Percentiles rank a stretch among this genome's conserved stretches.
These are phyloP conservation scores for Acleris laterana DNA, from an alignment of 2,888 invertebrate species.

Conservation along the genomic window DNA sequence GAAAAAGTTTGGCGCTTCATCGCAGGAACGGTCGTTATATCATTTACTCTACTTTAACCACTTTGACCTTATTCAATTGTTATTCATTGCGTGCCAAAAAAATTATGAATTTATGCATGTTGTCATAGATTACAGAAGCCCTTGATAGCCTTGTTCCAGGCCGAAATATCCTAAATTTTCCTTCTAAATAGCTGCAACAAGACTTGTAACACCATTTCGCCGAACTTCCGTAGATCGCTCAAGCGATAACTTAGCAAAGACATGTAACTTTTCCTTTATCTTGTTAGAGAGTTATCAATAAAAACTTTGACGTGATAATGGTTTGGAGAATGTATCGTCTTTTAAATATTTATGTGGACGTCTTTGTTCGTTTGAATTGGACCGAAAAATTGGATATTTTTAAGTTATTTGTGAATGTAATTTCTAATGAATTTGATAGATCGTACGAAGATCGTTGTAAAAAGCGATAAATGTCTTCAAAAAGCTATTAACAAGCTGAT, in stretches of 20 bases:
- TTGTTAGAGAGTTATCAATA: constrained; percentile 34
- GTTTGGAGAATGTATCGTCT: constrained; percentile 1
- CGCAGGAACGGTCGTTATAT: constrained; percentile 16
- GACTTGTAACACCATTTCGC: constrained; percentile 2
- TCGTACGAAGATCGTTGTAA: too few relatives aligned
- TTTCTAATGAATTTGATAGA: too few relatives aligned
- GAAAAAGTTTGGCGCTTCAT: constrained; percentile 29
- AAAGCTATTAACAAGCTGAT: too few relatives aligned
- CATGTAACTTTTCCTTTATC: constrained; percentile 17
- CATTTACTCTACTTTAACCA: constrained; percentile 5
- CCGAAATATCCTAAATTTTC: not conserved
- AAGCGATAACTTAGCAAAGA: constrained; percentile 21
- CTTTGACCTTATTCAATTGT: constrained; percentile 24
- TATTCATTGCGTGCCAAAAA: constrained; percentile 24
- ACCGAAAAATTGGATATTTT: too few relatives aligned
- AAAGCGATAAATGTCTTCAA: too few relatives aligned
- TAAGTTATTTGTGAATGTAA: too few relatives aligned
- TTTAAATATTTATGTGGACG: not conserved
- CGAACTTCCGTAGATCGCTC: constrained; percentile 11
- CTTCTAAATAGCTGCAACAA: too few relatives aligned
- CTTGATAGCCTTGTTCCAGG: not conserved
- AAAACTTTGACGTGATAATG: constrained; percentile 35
- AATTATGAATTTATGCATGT: not conserved
- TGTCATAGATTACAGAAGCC: not conserved
- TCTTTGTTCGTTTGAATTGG: too few relatives aligned